Evolutionary conservation across 2,888 invertebrate genomes (phyloP).

Genomic region (Aphidius colemani): DNA sequence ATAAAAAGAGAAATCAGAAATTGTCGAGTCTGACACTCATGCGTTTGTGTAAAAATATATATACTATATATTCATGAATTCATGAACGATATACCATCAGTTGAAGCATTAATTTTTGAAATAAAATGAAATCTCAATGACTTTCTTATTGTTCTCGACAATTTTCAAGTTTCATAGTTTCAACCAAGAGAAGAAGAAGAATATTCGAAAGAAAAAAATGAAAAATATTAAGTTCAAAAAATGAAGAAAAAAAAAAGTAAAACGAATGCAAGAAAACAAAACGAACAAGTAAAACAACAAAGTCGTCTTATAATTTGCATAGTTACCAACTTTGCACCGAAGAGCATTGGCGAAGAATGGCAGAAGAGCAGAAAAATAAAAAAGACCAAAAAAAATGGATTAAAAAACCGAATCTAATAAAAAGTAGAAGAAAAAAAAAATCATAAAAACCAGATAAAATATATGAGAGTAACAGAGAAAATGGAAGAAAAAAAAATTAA

Average conservation of each 20-base stretch:
- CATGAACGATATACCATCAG: no score
- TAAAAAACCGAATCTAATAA: constrained; percentile 17
- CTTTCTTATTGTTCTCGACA: constrained; percentile 22
- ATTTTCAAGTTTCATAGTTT: not conserved
- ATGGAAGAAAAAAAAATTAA: constrained; percentile 32
- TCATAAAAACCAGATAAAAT: constrained; percentile 29
- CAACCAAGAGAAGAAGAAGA: not conserved
- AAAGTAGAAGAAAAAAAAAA: not conserved
- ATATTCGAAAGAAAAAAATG: not conserved
- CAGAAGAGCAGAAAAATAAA: constrained; percentile 7
- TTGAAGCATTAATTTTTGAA: no score
- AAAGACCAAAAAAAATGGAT: constrained; percentile 21
- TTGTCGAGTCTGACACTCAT: not conserved
- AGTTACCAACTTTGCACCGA: constrained; percentile 28
- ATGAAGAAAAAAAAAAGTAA: constrained; percentile 3
- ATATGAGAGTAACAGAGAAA: constrained; percentile 16
- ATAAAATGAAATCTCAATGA: constrained; percentile 22
- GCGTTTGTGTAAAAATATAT: not conserved
- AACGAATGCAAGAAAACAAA: not conserved
- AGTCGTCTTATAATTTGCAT: constrained; percentile 29
- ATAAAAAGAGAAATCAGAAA: no score
- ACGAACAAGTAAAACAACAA: constrained; percentile 5
- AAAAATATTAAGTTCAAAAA: not conserved
- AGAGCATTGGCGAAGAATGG: constrained; percentile 1
- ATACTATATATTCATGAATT: not conserved